A percentile compares a stretch with the other conserved stretches of the same genome.
phyloP scores from a whole-genome alignment of 2,113 vertebrate species.

The Pelodiscus sinensis region DNA sequence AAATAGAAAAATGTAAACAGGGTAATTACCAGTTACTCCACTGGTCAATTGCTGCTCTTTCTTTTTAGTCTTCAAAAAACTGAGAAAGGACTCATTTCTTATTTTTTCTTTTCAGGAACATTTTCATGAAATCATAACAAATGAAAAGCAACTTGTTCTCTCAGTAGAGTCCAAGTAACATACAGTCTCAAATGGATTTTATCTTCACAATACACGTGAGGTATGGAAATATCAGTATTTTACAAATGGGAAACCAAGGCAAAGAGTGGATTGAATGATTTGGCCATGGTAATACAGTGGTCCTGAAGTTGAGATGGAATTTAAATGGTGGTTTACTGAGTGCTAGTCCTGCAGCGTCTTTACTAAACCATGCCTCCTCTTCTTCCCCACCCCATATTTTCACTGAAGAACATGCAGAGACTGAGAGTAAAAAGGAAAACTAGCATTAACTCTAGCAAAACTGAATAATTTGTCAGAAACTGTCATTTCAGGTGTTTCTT shows the following conservation, averaged over 20 bases:
- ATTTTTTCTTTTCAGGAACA: neutral
- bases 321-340: neutral
- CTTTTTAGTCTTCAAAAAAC: constrained; percentile 4
- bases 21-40: neutral
- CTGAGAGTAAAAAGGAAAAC: constrained; percentile 33
- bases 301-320: neutral
- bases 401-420: constrained; percentile 53
- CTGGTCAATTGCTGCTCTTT: neutral
- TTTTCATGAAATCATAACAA: neutral
- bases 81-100: neutral
- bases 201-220: neutral
- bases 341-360: neutral
- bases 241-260: neutral
- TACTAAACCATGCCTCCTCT: constrained; percentile 13
- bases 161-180: neutral
- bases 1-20: neutral
- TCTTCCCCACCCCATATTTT: neutral
- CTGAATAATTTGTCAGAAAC: neutral
- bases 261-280: neutral
- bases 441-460: neutral
- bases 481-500: constrained; percentile 10
- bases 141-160: neutral
- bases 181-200: neutral
- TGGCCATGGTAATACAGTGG: neutral
- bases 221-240: neutral